phyloP scores from a whole-genome alignment of 2,113 vertebrate genomes.

The Cynopterus brachyotis region DNA sequence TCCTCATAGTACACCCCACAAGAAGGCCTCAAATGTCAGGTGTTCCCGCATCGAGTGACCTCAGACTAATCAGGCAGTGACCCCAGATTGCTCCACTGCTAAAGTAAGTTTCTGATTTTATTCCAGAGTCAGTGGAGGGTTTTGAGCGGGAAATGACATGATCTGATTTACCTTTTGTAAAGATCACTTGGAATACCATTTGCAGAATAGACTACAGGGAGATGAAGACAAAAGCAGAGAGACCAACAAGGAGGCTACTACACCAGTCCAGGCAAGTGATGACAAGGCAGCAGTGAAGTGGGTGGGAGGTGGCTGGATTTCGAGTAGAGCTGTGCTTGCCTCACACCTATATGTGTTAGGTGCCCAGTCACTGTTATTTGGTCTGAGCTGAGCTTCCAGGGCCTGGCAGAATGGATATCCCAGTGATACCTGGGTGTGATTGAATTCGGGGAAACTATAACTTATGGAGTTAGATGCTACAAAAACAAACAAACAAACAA shows the following conservation, averaged over 20 bases:
- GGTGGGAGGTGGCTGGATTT: not conserved
- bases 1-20: not conserved
- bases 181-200: not conserved
- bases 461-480: not conserved
- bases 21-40: not conserved
- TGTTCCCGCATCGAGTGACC: not conserved
- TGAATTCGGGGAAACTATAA: not conserved
- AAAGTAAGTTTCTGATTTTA: not conserved
- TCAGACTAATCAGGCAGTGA: not conserved
- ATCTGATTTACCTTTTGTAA: not conserved
- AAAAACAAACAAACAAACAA: not conserved
- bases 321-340: not conserved
- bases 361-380: too few species aligned
- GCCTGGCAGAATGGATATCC: not conserved
- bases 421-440: not conserved
- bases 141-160: not conserved
- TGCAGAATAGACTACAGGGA: not conserved
- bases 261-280: accelerated
- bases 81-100: not conserved
- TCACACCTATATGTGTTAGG: not conserved
- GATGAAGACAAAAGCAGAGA: too few species aligned
- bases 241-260: not conserved
- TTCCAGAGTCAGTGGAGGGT: too few species aligned
- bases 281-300: too few species aligned
- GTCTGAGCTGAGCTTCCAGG: not conserved